Conservation (phyloP, 2,888 invertebrate species). For the Ectemnius lituratus region DNA sequence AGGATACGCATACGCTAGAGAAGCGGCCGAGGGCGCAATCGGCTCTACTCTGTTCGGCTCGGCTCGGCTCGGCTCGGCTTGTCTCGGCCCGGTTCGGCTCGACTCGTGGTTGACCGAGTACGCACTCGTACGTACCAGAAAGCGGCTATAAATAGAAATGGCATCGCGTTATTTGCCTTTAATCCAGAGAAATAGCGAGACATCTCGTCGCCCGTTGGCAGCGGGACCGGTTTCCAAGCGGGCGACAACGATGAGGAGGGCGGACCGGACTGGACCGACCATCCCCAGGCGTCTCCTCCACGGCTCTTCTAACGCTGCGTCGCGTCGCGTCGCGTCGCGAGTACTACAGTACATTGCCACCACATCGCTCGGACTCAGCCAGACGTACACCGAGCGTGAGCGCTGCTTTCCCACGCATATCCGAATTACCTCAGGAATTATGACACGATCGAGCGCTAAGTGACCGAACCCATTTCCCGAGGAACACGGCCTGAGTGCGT, state of each 20-base stretch:
- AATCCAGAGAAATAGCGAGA: constrained; percentile 53
- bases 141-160: constrained; percentile 50
- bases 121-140: constrained; percentile 24
- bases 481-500: constrained; percentile 2
- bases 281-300: constrained; percentile 21
- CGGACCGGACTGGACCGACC: neutral
- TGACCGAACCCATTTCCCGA: constrained; percentile 28
- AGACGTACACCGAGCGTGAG: too few species aligned
- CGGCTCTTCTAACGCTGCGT: too few species aligned
- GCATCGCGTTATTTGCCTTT: constrained; percentile 45
- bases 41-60: too few species aligned
- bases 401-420: constrained; percentile 51
- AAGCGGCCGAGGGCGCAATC: too few species aligned
- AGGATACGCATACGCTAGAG: too few species aligned
- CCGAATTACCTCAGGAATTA: constrained; percentile 55
- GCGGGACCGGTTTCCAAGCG: constrained; percentile 47
- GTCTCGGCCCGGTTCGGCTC: too few species aligned
- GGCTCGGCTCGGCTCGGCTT: too few species aligned
- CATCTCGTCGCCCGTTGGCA: constrained; percentile 32
- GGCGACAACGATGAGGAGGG: too few species aligned
- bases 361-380: too few species aligned
- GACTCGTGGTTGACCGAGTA: neutral
- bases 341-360: too few species aligned
- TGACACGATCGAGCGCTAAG: constrained; percentile 38
- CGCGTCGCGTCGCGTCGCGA: too few species aligned